Evolutionary conservation across 2,797 vertebrate species (phyloP).

Genomic region (Lacerta agilis): DNA sequence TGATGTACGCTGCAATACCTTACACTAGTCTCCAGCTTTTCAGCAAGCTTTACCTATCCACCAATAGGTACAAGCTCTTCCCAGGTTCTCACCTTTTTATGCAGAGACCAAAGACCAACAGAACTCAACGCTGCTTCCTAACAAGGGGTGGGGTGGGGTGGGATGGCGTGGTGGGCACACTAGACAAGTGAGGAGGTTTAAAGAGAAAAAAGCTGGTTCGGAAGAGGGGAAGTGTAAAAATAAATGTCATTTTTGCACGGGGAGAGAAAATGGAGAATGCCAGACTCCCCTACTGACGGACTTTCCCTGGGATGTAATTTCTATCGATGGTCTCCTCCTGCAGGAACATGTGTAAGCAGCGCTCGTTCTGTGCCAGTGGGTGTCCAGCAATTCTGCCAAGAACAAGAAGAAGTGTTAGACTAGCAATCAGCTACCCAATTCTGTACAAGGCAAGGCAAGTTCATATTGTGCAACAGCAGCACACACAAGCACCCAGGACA

Average conservation of each 20-base stretch:
- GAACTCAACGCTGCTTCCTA: slow-evolving; percentile 73
- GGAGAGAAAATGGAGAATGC: slow-evolving; percentile 73
- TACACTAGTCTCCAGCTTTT: slow-evolving; percentile 63
- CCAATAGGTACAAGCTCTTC: slow-evolving; percentile 56
- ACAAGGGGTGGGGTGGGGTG: slow-evolving; percentile 68
- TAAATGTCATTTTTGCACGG: slow-evolving; percentile 86
- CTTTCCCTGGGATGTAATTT: slow-evolving; percentile 94
- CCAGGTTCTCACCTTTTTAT: slow-evolving; percentile 69
- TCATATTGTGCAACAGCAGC: background rate
- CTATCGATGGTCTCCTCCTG: slow-evolving; percentile 98
- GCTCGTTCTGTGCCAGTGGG: slow-evolving; percentile 98
- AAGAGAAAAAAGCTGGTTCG: slow-evolving; percentile 78
- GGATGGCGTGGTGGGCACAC: slow-evolving; percentile 51
- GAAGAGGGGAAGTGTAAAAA: slow-evolving; percentile 84
- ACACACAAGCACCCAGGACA: background rate
- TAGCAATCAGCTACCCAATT: background rate
- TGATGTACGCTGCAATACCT: slow-evolving; percentile 54
- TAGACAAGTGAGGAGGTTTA: slow-evolving; percentile 74
- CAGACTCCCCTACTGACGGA: slow-evolving; percentile 89
- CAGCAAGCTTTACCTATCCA: slow-evolving; percentile 52
- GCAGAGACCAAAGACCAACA: slow-evolving; percentile 69
- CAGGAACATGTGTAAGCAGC: slow-evolving; percentile 99
- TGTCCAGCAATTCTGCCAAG: slow-evolving; percentile 95
- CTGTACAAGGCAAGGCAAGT: background rate
- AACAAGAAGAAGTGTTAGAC: slow-evolving; percentile 56